Base-by-base conservation (phyloP, 1,140 invertebrate species). In the Drosophila mayri region DNA sequence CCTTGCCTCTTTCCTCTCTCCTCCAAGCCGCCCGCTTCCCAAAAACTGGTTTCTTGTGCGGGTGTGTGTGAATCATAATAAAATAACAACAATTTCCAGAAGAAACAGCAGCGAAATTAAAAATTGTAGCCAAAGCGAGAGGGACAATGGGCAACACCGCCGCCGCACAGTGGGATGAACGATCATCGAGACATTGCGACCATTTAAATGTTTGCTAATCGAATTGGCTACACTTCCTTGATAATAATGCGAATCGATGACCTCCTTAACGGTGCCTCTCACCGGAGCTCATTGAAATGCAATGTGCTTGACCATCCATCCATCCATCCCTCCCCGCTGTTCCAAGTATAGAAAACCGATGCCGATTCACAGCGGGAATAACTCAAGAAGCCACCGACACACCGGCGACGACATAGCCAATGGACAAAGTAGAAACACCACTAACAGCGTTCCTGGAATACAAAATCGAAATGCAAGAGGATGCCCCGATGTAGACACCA, bases 11-110 rank as follows among this genome's bases (percentile, higher is more conserved):
- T 22, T 22, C 22, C 22, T 22, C 46, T 14, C n/a, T 37, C 7
- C 28, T 50, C 16, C 20, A 32, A 7, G 3, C 46, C 47, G 47
- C 47, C 47, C 16, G 25, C 25, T 30, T 50, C 49, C 25, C 22
- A 35, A 38, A 70, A 73, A 73, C 70, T 73, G 70, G 70, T 73
- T 73, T 73, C 70, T 60, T 37, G 70, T 73, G 70, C 70, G 63
- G 44, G 77, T 81, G 82, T 60, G 57, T 76, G 85, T 88, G 84
- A 88, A 90, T 88, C 84, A 88, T 90, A 90, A 78, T 80, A 83
- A 88, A 88, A 72, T 71, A 20, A 49, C 11, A 32, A 50, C 30
- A 52, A 52, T 37, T 37, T 38, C 52, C 60, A 71, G 35, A 62
- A 60, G 41, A 78, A 77, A 47, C 63, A 49, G 76, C 84, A 83